phyloP scores from a whole-genome alignment of 2,113 vertebrate species.

The Solea senegalensis region DNA sequence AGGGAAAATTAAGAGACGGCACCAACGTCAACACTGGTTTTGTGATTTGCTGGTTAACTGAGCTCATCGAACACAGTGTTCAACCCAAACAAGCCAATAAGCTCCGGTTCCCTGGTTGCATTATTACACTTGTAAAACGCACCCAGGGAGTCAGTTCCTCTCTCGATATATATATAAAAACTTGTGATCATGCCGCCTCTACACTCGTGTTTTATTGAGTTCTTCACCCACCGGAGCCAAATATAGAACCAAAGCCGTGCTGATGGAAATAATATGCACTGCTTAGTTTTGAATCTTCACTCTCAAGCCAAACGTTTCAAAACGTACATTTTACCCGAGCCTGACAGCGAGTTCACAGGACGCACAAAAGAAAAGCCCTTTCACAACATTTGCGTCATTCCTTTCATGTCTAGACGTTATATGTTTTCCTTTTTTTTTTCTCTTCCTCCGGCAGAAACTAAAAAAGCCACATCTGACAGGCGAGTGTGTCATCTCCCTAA shows the following conservation, averaged over 20 bases:
- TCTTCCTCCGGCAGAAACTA: conserved; percentile 8
- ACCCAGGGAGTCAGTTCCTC: conserved; percentile 61
- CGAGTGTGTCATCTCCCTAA: conserved; percentile 73
- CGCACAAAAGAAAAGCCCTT: conserved; percentile 76
- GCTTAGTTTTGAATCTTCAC: conserved; percentile 56
- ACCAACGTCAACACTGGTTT: conserved; percentile 30
- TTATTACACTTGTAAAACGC: conserved; percentile 74
- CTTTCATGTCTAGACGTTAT: conserved; percentile 75
- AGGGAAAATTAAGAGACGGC: conserved; percentile 31
- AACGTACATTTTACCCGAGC: conserved; percentile 63
- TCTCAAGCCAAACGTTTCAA: conserved; percentile 53
- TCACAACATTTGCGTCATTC: conserved; percentile 81
- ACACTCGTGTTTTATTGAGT: conserved; percentile 60
- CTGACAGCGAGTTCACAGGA: conserved; percentile 73
- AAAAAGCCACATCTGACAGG: conserved; percentile 70
- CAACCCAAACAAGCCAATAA: conserved; percentile 75
- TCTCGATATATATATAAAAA: conserved; percentile 39
- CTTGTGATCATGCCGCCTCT: conserved; percentile 51
- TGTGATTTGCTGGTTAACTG: conserved; percentile 69
- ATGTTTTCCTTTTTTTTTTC: conserved; percentile 52
- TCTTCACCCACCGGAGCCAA: conserved; percentile 62
- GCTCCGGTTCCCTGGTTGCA: conserved; percentile 64
- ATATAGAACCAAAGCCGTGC: conserved; percentile 58
- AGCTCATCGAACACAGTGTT: conserved; percentile 65
- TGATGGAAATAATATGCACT: conserved; percentile 69